Percentiles rank a stretch among this genome's conserved stretches.
These are phyloP conservation scores for Enteromius treurensis DNA, from an alignment of 2,797 vertebrate species.

Conservation along the genomic window DNA sequence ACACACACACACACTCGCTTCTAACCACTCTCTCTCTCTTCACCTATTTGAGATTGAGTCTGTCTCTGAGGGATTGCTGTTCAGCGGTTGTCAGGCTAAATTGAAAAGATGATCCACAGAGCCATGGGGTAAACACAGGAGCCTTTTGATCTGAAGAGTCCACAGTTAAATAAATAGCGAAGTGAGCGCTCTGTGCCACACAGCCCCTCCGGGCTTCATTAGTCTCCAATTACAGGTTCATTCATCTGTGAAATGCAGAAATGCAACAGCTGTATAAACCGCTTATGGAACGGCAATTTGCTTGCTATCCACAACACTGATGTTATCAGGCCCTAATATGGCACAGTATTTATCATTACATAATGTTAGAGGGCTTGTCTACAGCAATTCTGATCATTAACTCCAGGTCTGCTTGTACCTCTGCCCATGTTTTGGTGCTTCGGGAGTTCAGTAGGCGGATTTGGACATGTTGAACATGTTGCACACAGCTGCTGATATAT, in stretches of 20 bases:
- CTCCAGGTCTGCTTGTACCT: constrained; percentile 47
- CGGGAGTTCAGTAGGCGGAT: constrained; percentile 2
- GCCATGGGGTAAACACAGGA: constrained; percentile 64
- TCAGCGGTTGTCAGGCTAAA: constrained; percentile 59
- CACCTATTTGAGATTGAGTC: constrained; percentile 60
- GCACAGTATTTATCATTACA: constrained; percentile 62
- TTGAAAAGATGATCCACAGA: constrained; percentile 62
- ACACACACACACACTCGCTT: constrained; percentile 31
- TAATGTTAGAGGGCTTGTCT: constrained; percentile 53
- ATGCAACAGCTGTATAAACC: constrained; percentile 65
- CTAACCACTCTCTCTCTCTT: constrained; percentile 56
- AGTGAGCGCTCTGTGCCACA: constrained; percentile 54
- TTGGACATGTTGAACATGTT: background rate
- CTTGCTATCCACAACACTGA: constrained; percentile 60
- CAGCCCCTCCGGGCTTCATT: constrained; percentile 64
- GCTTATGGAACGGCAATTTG: constrained; percentile 62
- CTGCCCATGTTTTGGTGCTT: constrained; percentile 37
- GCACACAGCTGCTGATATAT: background rate
- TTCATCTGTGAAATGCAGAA: constrained; percentile 64
- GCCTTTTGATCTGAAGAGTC: constrained; percentile 65
- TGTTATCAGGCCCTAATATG: constrained; percentile 61
- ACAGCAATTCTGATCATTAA: constrained; percentile 61
- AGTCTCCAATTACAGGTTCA: constrained; percentile 66
- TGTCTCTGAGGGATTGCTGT: constrained; percentile 61
- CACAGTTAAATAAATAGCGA: constrained; percentile 64